Evolutionary conservation across 92 coral and sea anemone genomes (phyloP), one percentile per base, ranked within the genome.

Genomic region (Meandrina meandrites): DNA sequence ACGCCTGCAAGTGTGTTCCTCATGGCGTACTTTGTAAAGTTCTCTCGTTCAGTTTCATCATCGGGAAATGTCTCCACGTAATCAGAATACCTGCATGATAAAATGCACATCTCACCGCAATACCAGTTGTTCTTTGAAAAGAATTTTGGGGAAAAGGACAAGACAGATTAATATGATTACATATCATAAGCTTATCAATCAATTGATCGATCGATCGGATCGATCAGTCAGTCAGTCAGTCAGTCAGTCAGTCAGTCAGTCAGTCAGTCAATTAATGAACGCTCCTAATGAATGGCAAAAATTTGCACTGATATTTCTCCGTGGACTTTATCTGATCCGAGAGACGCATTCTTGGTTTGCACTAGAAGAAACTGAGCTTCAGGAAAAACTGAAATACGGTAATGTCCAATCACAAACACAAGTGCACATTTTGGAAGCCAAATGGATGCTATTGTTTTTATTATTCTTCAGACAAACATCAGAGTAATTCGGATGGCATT

Each of bases 1-100:
- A 97, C 92, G 11, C 97, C 99, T 8, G 98, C 94, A 21, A 97
- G 87, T 3, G 99, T 97, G 92, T 95, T 97, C 47, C 99, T 84
- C 87, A 91, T 92, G 22, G 98, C 99, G 89, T 97, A 97, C 78
- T 93, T 93, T 19, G 86, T 74, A 22, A 89, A 79, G 36, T 88
- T 90, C 30, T 94, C 99, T 14, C 90, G 86, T 58, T 97, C 98
- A 18, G 68, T 87, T 47, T 96, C 98, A 56, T 97, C 99, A 21
- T 92, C 94, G 1, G 99, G 98, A 83, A 97, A 97, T 21, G 98
- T 93, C 5, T 91, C 92, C 42, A 95, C 83, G 79, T 95, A 97
- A 24, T 93, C 93, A 53, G 90, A 88, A 51, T 93, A 97, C 99
- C 99, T 97, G 53, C 53, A 48, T 48, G 45, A 81, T 18, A 31